Conservation (phyloP, 2,888 invertebrate genomes). For the Andrena dorsata region DNA sequence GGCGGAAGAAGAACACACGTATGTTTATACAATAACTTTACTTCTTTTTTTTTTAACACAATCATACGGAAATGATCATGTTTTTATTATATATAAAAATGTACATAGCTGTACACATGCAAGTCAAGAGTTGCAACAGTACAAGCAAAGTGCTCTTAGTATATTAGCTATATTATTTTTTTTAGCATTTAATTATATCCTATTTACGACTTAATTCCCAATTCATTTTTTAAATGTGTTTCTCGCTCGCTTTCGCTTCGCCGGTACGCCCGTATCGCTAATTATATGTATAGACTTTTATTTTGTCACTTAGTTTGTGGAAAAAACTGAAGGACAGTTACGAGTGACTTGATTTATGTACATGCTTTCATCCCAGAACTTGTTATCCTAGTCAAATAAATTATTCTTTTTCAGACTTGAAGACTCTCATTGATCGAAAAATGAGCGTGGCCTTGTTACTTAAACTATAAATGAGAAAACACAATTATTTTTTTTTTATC, state of each 20-base stretch:
- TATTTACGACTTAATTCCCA: constrained; percentile 76
- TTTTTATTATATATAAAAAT: constrained; percentile 81
- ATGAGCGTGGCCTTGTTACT: constrained; percentile 36
- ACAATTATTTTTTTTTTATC: constrained; percentile 47
- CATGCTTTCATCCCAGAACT: constrained; percentile 60
- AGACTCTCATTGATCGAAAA: constrained; percentile 52
- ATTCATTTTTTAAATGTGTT: constrained; percentile 74
- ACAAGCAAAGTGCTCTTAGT: constrained; percentile 82
- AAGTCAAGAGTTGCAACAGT: constrained; percentile 82
- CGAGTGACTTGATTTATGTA: constrained; percentile 63
- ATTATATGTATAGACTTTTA: constrained; percentile 71
- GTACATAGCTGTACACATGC: constrained; percentile 83
- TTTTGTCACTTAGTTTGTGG: constrained; percentile 71
- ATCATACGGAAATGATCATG: constrained; percentile 67
- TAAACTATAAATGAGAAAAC: constrained; percentile 42
- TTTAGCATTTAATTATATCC: constrained; percentile 77
- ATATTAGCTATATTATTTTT: constrained; percentile 77
- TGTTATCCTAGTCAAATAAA: constrained; percentile 68
- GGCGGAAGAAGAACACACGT: constrained; percentile 55
- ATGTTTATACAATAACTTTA: constrained; percentile 71
- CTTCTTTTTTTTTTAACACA: constrained; percentile 62
- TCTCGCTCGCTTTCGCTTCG: constrained; percentile 72
- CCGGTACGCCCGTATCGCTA: constrained; percentile 69
- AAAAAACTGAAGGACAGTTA: constrained; percentile 67
- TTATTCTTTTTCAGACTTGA: constrained; percentile 65